These are phyloP conservation scores for Hermaeophaga mercurialis DNA, from an alignment of 2,888 invertebrate species.

Conservation along the genomic window DNA sequence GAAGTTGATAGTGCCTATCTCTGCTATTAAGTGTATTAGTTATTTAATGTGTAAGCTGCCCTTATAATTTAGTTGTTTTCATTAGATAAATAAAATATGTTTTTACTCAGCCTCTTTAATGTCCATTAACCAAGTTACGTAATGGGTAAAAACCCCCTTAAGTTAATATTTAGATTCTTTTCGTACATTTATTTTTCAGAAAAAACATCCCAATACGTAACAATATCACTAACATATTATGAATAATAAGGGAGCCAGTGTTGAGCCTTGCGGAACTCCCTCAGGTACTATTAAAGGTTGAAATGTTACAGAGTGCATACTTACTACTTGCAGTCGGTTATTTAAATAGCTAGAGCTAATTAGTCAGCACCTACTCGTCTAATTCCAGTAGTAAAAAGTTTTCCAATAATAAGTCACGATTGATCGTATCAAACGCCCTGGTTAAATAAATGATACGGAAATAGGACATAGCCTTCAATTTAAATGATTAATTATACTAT, in stretches of 20 bases:
- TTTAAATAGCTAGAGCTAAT: not conserved
- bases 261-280: not conserved
- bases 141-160: no score
- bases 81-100: no score
- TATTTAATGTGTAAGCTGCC: no score
- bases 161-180: no score
- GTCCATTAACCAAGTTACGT: no score
- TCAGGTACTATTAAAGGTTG: not conserved
- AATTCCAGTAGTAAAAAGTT: not conserved
- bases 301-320: not conserved
- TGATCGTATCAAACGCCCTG: not conserved
- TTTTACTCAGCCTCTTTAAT: no score
- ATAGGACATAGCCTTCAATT: not conserved
- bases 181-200: no score
- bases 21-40: no score
- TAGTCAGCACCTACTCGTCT: not conserved
- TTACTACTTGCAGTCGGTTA: not conserved
- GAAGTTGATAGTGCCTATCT: no score
- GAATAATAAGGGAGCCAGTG: not conserved
- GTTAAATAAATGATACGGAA: not conserved
- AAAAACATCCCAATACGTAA: no score
- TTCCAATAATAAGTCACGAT: not conserved
- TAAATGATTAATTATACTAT: not conserved
- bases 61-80: no score
- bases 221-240: conserved; percentile 11